These are phyloP conservation scores for Amblyraja radiata DNA, from an alignment of 2,797 vertebrate species.

Conservation along the genomic window DNA sequence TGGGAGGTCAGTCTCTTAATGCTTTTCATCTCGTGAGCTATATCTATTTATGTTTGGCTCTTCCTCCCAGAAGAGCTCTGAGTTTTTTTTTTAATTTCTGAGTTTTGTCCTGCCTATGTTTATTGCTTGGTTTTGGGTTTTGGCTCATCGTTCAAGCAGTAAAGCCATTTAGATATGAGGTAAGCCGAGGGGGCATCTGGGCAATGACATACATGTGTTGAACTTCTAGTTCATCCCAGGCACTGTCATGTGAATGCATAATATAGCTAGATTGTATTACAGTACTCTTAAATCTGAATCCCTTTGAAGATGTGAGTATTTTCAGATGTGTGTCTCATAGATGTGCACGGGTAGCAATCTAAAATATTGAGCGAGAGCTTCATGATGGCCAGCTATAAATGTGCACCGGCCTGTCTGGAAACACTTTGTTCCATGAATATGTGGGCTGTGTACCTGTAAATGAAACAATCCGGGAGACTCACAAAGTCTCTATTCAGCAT, in stretches of 20 bases:
- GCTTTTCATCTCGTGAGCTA: not conserved
- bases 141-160: not conserved
- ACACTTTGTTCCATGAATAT: not conserved
- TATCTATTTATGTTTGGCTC: too few relatives aligned
- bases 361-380: not conserved
- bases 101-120: not conserved
- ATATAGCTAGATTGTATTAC: not conserved
- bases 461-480: not conserved
- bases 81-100: not conserved
- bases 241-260: not conserved
- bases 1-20: not conserved
- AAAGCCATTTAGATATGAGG: not conserved
- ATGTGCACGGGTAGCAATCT: not conserved
- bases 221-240: not conserved
- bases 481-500: not conserved
- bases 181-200: not conserved
- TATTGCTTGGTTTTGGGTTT: not conserved
- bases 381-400: not conserved
- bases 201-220: not conserved
- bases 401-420: not conserved
- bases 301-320: constrained; percentile 1
- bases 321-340: not conserved
- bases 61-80: not conserved
- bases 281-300: not conserved
- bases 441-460: not conserved